phyloP scores from a whole-genome alignment of 1,140 invertebrate species.

The Orius insidiosus region DNA sequence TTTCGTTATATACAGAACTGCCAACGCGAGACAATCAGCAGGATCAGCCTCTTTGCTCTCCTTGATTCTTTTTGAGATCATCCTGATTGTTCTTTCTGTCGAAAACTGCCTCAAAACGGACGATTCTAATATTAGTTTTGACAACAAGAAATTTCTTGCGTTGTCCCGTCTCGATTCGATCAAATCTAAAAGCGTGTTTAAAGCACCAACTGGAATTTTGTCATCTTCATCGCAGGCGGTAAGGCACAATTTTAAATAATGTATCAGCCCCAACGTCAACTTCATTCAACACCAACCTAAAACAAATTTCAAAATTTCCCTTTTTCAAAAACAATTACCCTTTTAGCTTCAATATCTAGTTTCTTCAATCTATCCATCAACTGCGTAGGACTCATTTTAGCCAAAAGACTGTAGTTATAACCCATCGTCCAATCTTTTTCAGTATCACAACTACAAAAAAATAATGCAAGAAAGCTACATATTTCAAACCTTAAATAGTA shows the following conservation, averaged over 20 bases:
- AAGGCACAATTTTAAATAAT: slow-evolving; percentile 32
- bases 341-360: slow-evolving; percentile 22
- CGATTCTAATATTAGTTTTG: slow-evolving; percentile 34
- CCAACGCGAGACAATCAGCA: slow-evolving; percentile 27
- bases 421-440: slow-evolving; percentile 37
- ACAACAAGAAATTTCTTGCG: slow-evolving; percentile 13
- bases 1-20: slow-evolving; percentile 34
- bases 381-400: slow-evolving; percentile 30
- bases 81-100: slow-evolving; percentile 35
- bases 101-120: slow-evolving; percentile 35
- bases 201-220: slow-evolving; percentile 14
- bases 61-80: slow-evolving; percentile 21
- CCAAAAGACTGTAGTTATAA: slow-evolving; percentile 40
- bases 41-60: slow-evolving; percentile 7
- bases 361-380: slow-evolving; percentile 29
- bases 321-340: slow-evolving; percentile 9
- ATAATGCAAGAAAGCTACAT: not conserved
- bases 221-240: slow-evolving; percentile 12
- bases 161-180: slow-evolving; percentile 2
- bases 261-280: slow-evolving; percentile 27
- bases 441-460: slow-evolving; percentile 19
- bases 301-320: slow-evolving; percentile 5
- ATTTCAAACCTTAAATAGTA: slow-evolving; percentile 36
- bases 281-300: slow-evolving; percentile 16
- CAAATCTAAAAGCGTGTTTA: slow-evolving; percentile 13